Evolutionary conservation across 2,888 invertebrate species (phyloP), one percentile per base, ranked within the genome.

Genomic region (Oscheius onirici): DNA sequence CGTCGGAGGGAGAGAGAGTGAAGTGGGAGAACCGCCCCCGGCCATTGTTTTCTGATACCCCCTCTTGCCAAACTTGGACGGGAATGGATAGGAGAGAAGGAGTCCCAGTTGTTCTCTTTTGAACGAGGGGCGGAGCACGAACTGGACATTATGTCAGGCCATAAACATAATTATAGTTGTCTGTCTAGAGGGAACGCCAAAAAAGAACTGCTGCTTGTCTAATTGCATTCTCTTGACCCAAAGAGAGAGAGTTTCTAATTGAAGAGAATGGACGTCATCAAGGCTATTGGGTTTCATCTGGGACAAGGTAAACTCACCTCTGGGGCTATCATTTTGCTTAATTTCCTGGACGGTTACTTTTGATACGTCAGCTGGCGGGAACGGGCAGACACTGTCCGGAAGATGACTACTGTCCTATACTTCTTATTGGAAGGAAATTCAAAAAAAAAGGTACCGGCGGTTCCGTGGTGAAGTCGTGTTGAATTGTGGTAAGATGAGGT

Each of bases 281-380:
- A 41, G 24, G 49, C 46, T 63, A 49, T 63, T 63, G 63, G 63
- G 46, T 63, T 63, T 63, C 63, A 46, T 58, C 41, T 41, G 40
- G 20, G 20, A 46, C 22, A 52, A 52, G 17, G 61, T 10, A 11
- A 24, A 79, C 80, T 69, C 41, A 87, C 87, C 83, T 79, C 84
- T 75, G 40, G 84, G 85, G 55, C 84, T 82, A 46, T 88, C 86
- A 34, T 73, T 77, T 61, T 80, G 80, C 51, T 84, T 81, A 63
- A 87, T 79, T 79, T 87, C 87, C 67, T 87, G 86, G 49, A 87
- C 87, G n/a, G 81, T 84, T 52, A 87, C 84, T 68, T 82, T 79
- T 49, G 81, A 83, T 40, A 87, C 86, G 71, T 87, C 87, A 17
- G 84, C 83, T 44, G 87, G 84, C 20, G 87, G 87, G 76, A 85